Base-by-base conservation (phyloP, 2,797 vertebrate genomes). In the Myoxocephalus aenaeus region DNA sequence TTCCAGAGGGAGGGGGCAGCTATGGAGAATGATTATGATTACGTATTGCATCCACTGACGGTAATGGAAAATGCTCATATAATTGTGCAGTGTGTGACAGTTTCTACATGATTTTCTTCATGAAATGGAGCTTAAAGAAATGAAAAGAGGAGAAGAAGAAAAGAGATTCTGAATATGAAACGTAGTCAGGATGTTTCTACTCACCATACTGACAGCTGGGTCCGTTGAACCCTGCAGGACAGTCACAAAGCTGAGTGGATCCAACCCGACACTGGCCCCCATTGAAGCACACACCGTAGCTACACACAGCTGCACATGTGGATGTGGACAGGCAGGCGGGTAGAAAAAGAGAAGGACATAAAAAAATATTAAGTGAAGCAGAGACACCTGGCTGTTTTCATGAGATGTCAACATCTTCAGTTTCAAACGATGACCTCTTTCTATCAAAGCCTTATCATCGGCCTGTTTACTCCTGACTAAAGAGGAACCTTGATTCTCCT, bases 181-280 rank as follows among this genome's bases (percentile, higher is more conserved):
- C 42, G 51, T 2, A 13, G 22, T 8, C 48, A 32, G 8, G 46
- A 75, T 36, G 72, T 22, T 57, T 80, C 15, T 63, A 92, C 96
- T 96, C 87, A 97, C 97, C 95, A 0, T 96, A 95, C 91, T 97
- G 96, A 78, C 97, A 98, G 92, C 92, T 96, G 70, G 97, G 93
- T 0, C 97, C 96, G 8, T 92, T 96, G 91, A 97, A 98, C 4
- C 96, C 96, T 0, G 87, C 57, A 20, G 96, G 93, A 83, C 97
- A 98, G 65, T 83, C 93, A 17, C 97, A 98, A 0, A 91, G 94
- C 90, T 93, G 95, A 0, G 90, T 82, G 3, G 95, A 93, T 65
- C 95, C 94, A 61, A 94, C 93, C 2, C 51, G 27, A 65, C 97
- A 97, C 0, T 70, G 95, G 29, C 96, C 96, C 1, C 96, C 94